phyloP scores from a whole-genome alignment of 2,888 invertebrate species.

The Microplitis manilae region DNA sequence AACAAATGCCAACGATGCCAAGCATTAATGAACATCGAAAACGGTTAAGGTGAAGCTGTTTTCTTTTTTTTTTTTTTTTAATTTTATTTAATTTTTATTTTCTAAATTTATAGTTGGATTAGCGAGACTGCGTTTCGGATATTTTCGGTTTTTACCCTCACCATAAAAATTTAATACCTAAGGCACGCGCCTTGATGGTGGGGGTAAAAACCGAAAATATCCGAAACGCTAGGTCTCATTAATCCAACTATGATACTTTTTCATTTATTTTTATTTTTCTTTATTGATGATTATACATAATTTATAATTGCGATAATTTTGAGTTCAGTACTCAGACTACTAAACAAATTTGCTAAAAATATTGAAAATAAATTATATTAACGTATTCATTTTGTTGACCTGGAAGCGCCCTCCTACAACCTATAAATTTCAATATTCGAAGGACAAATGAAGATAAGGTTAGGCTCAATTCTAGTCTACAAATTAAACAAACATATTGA shows the following conservation, averaged over 20 bases:
- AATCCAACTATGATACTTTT: not conserved
- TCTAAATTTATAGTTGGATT: not conserved
- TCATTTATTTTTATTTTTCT: not conserved
- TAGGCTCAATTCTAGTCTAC: not conserved
- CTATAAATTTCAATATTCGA: conserved; percentile 1
- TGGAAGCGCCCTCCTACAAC: not conserved
- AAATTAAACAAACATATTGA: not conserved
- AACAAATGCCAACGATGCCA: conserved; percentile 56
- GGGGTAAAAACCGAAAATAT: too few relatives aligned
- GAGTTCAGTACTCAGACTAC: not conserved
- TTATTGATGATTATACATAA: too few relatives aligned
- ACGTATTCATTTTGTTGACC: conserved; percentile 5
- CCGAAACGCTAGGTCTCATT: too few relatives aligned
- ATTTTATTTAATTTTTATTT: not conserved
- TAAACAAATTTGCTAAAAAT: not conserved
- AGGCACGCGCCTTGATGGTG: too few relatives aligned
- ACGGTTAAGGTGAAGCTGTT: conserved; percentile 71
- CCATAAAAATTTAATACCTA: too few relatives aligned
- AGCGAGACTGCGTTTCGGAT: too few relatives aligned
- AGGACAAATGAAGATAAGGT: not conserved
- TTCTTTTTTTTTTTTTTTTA: conserved; percentile 36
- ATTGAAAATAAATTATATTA: not conserved
- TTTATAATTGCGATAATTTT: too few relatives aligned
- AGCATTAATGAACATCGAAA: conserved; percentile 72
- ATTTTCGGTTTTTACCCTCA: not conserved